Evolutionary conservation across 2,888 invertebrate species (phyloP), one percentile per base, ranked within the genome.

Genomic region (Chymomyza fuscimana): DNA sequence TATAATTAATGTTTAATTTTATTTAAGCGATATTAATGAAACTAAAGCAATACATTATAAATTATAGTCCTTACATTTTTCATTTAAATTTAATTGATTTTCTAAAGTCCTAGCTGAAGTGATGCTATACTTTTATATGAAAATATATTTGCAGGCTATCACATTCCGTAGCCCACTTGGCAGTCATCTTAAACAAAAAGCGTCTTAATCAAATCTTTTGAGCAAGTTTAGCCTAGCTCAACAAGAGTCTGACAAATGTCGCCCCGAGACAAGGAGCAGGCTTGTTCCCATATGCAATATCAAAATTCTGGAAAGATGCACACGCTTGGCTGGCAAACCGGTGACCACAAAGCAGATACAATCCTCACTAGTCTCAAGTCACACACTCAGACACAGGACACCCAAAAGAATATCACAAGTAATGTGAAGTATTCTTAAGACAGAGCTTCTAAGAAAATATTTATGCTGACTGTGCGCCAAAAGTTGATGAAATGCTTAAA

Each of bases 151-250:
- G 4, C 25, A 25, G 2, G 2, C 25, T 25, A 58, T 58, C 15
- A 12, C 40, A 64, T 36, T 64, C 19, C 52, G 7, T 19, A 19
- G 5, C 16, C 52, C 15, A 16, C 52, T 54, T 54, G 52, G 19
- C 52, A 6, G 16, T 16, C 32, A 64, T 46, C 40, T 12, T 46
- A 65, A 67, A 61, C 58, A 73, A 70, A 67, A 69, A 76, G 7
- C 32, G 76, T 80, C 80, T 86, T 86, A 80, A 79, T 84, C 76
- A 84, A 86, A 86, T 79, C 78, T 70, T 74, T 84, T 73, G 80
- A 72, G 75, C 79, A 76, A 74, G 82, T 85, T 72, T 82, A 83
- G 78, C 73, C 83, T 70, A 60, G 54, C 56, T 65, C 73, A 65
- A 67, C 58, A 59, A 64, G 46, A 56, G 70, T 72, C 84, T 81